A percentile compares a stretch with the other conserved stretches of the same genome.
These are phyloP conservation scores for Anoura caudifer DNA, from an alignment of 2,113 vertebrate species.

Conservation along the genomic window DNA sequence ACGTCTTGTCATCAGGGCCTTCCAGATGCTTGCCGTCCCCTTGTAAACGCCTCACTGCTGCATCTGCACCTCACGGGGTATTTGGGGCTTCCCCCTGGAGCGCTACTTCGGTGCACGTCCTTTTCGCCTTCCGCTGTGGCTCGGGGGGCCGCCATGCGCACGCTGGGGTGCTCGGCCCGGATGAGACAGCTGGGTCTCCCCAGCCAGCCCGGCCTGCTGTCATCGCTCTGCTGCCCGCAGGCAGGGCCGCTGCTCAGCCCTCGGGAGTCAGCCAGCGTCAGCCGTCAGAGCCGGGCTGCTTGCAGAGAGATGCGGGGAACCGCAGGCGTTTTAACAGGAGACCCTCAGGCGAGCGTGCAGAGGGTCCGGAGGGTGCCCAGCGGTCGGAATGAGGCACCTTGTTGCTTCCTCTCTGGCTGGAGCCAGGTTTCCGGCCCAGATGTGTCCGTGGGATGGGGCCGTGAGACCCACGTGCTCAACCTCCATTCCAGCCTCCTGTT, in stretches of 20 bases:
- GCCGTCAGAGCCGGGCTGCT: not conserved
- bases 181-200: not conserved
- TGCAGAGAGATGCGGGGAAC: not conserved
- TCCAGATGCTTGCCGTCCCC: not conserved
- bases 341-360: not conserved
- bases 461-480: not conserved
- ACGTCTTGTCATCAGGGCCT: not conserved
- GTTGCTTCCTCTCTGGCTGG: not conserved
- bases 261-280: not conserved
- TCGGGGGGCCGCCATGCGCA: not conserved
- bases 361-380: not conserved
- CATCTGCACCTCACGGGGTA: not conserved
- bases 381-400: not conserved
- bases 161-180: rapidly evolving
- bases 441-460: not conserved
- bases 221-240: not conserved
- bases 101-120: not conserved
- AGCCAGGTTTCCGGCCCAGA: not conserved
- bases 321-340: not conserved
- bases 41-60: not conserved
- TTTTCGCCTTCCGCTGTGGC: not conserved
- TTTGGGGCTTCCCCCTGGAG: not conserved
- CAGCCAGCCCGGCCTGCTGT: not conserved
- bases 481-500: not conserved
- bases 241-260: not conserved